Conservation (phyloP, 92 coral and sea anemone species). For the Pocillopora meandrina region DNA sequence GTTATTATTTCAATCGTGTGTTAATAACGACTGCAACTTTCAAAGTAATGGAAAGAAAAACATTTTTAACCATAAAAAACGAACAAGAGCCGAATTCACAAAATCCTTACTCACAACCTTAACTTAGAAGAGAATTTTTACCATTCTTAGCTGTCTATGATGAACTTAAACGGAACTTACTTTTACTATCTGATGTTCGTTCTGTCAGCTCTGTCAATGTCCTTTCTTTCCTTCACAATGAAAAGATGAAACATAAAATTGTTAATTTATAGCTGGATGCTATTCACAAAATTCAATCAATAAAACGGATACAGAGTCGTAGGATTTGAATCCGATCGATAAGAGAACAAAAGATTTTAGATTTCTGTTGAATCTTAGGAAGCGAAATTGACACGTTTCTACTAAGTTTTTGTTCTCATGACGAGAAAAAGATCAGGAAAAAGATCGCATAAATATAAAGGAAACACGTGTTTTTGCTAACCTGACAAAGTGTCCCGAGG, state of each 20-base stretch:
- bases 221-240: neutral
- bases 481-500: no score
- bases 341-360: constrained; percentile 18
- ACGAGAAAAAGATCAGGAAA: neutral
- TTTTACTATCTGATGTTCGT: neutral
- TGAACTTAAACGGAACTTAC: neutral
- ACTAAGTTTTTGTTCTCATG: neutral
- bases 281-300: constrained; percentile 15
- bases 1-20: no score
- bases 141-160: no score
- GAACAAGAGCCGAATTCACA: no score
- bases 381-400: constrained; percentile 1
- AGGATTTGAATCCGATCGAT: neutral
- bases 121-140: no score
- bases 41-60: no score
- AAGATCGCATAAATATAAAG: no score
- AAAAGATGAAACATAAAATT: neutral
- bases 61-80: no score
- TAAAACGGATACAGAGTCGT: neutral
- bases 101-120: no score
- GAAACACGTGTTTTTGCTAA: no score
- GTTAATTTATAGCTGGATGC: constrained; percentile 15
- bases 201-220: neutral
- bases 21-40: no score
- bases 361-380: constrained; percentile 11